Percentiles rank a stretch among this genome's conserved stretches.
These are phyloP conservation scores for Blastomussa wellsi DNA, from an alignment of 92 coral and sea anemone genomes.

Conservation along the genomic window DNA sequence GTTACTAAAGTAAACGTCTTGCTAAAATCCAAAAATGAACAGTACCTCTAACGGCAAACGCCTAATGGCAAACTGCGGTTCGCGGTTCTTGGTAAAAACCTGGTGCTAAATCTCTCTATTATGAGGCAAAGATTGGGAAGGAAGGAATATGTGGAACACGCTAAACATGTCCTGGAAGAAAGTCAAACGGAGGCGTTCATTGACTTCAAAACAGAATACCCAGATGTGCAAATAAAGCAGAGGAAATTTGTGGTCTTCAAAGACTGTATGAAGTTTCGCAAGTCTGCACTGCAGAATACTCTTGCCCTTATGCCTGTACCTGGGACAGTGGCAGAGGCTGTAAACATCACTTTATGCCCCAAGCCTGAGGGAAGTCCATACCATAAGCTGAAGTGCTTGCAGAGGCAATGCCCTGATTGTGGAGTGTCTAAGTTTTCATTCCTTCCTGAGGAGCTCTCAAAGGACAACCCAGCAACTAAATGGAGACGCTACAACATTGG, in stretches of 20 bases:
- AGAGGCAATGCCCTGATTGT: no score
- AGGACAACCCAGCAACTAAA: background rate
- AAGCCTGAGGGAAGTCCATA: slow-evolving; percentile 29
- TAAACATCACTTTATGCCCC: slow-evolving; percentile 8
- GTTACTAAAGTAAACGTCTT: no score
- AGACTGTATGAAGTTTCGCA: slow-evolving; percentile 57
- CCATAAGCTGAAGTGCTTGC: no score
- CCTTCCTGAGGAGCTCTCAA: slow-evolving; percentile 8
- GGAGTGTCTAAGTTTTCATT: background rate
- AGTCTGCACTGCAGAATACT: slow-evolving; percentile 15
- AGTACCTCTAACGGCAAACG: no score
- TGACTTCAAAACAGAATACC: slow-evolving; percentile 41
- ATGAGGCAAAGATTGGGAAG: slow-evolving; percentile 39
- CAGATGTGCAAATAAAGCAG: slow-evolving; percentile 44
- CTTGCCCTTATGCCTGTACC: background rate
- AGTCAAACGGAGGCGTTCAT: slow-evolving; percentile 61
- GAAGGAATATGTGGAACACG: slow-evolving; percentile 48
- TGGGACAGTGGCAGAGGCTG: slow-evolving; percentile 15
- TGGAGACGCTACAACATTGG: slow-evolving; percentile 35
- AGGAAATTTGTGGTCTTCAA: slow-evolving; percentile 59
- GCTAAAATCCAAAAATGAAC: no score
- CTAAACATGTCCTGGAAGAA: slow-evolving; percentile 63
- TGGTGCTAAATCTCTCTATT: no score
- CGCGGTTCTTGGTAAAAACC: no score
- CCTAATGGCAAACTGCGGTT: no score